These are phyloP conservation scores for Progne subis DNA, from an alignment of 2,113 vertebrate species.

Conservation along the genomic window DNA sequence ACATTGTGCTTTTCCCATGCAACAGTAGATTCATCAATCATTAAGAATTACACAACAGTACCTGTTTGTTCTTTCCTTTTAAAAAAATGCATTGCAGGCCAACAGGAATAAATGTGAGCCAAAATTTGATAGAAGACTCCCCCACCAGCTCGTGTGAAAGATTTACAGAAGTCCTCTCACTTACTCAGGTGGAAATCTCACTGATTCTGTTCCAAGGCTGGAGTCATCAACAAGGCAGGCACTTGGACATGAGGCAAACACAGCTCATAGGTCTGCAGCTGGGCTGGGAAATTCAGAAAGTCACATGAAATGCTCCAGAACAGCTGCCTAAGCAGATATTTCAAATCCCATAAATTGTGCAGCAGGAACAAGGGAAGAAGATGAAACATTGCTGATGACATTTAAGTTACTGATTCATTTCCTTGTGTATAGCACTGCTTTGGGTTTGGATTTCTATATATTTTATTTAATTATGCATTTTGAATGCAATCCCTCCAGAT, in stretches of 20 bases:
- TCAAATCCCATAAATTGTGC: neutral
- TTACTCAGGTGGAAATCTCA: constrained; percentile 2
- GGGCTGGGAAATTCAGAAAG: neutral
- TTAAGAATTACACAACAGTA: constrained; percentile 26
- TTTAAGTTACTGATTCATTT: constrained; percentile 1
- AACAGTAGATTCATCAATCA: neutral
- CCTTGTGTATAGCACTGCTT: neutral
- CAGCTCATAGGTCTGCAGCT: neutral
- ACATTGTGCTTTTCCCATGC: neutral
- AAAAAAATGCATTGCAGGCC: neutral
- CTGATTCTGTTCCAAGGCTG: constrained; percentile 13
- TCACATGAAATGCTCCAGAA: neutral
- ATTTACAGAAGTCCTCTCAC: neutral
- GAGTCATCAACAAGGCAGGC: neutral
- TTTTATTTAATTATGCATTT: neutral
- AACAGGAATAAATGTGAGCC: constrained; percentile 4
- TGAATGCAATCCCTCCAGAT: neutral
- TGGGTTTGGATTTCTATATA: neutral
- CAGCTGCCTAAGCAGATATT: neutral
- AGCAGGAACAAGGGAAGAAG: neutral
- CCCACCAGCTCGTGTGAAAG: neutral
- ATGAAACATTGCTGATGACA: neutral
- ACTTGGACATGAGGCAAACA: neutral
- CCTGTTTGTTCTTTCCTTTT: neutral
- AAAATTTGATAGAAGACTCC: neutral